These are phyloP conservation scores for Emberiza fucata DNA, from an alignment of 2,113 vertebrate species.

Conservation along the genomic window DNA sequence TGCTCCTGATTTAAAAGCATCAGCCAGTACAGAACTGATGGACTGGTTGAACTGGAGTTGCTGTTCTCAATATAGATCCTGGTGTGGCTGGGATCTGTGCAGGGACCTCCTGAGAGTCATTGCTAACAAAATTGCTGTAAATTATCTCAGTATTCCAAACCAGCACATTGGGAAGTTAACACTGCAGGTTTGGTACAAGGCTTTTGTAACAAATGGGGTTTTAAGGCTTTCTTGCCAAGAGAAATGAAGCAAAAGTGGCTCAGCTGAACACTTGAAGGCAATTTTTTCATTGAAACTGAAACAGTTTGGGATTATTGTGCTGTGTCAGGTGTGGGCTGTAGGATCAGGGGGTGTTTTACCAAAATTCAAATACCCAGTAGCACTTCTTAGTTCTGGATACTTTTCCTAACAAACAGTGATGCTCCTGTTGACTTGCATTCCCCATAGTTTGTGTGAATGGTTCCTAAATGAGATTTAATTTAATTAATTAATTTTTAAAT, in stretches of 20 bases:
- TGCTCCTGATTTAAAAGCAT: neutral
- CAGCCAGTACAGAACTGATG: neutral
- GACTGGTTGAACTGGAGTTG: neutral
- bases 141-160: neutral
- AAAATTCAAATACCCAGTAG: neutral
- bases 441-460: neutral
- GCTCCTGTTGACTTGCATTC: neutral
- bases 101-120: neutral
- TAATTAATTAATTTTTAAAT: neutral
- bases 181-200: rapidly evolving
- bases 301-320: neutral
- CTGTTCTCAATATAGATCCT: neutral
- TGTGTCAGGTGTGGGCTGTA: neutral
- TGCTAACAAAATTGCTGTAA: neutral
- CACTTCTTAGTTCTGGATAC: neutral
- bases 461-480: neutral
- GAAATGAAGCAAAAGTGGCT: neutral
- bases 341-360: neutral
- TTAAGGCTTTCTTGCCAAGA: neutral
- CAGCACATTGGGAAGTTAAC: neutral
- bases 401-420: neutral
- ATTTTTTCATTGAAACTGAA: neutral
- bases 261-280: neutral
- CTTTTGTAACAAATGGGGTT: neutral
- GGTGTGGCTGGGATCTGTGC: neutral